Evolutionary conservation across 2,113 vertebrate genomes (phyloP).

Genomic region (Xiphophorus maculatus): DNA sequence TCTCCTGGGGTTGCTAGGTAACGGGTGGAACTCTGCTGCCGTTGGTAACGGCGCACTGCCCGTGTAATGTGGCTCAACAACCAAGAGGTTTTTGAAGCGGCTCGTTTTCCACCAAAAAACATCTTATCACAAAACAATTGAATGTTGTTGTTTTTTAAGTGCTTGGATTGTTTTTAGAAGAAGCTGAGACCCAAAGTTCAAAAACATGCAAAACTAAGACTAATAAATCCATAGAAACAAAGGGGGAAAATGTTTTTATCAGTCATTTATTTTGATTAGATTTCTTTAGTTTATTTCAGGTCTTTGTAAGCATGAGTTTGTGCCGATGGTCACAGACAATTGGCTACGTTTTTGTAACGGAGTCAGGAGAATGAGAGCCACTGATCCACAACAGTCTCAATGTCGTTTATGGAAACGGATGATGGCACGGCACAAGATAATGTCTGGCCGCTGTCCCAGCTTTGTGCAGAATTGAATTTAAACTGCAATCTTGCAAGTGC

Average conservation of each 20-base stretch:
- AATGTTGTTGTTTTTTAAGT: too few relatives aligned
- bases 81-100: too few relatives aligned
- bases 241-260: too few relatives aligned
- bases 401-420: constrained; percentile 45
- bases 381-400: constrained; percentile 41
- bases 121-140: too few relatives aligned
- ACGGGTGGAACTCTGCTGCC: too few relatives aligned
- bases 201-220: neutral
- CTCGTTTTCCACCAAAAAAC: too few relatives aligned
- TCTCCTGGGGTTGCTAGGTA: too few relatives aligned
- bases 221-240: neutral
- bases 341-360: neutral
- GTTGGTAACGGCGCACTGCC: too few relatives aligned
- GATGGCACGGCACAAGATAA: constrained; percentile 31
- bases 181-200: too few relatives aligned
- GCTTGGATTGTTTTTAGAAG: too few relatives aligned
- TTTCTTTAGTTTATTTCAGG: neutral
- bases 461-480: constrained; percentile 41
- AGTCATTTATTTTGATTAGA: constrained; percentile 5
- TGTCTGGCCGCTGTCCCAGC: constrained; percentile 44
- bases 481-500: constrained; percentile 24
- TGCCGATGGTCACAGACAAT: neutral
- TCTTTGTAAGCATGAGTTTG: constrained; percentile 2
- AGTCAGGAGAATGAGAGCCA: constrained; percentile 25
- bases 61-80: too few relatives aligned